Conservation (phyloP, 2,888 invertebrate species). For the Anoplius nigerrimus region DNA sequence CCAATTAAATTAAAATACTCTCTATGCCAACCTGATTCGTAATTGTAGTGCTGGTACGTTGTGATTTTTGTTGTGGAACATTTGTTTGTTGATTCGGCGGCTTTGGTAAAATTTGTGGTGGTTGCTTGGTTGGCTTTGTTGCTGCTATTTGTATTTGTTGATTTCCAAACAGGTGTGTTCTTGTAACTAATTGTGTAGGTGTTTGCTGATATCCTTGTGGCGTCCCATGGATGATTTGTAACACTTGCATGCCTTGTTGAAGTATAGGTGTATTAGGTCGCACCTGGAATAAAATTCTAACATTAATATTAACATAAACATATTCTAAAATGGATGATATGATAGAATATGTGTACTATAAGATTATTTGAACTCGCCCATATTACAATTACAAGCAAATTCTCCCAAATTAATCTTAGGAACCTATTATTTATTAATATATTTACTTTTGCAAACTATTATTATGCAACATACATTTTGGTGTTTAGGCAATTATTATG, state of each 20-base stretch:
- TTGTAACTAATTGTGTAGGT: conserved; percentile 69
- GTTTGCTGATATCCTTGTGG: conserved; percentile 71
- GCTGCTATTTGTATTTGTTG: conserved; percentile 73
- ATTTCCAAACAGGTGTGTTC: conserved; percentile 72
- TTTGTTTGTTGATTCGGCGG: conserved; percentile 74
- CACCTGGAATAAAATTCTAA: conserved; percentile 52
- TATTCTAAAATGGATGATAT: too few species aligned
- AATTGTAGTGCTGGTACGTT: conserved; percentile 71
- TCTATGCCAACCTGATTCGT: conserved; percentile 66
- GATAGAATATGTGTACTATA: too few species aligned
- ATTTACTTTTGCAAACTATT: too few species aligned
- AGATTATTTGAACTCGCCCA: too few species aligned
- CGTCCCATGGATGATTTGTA: conserved; percentile 72
- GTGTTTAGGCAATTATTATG: too few species aligned
- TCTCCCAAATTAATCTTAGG: too few species aligned
- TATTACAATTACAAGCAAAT: neutral
- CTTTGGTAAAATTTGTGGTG: conserved; percentile 81
- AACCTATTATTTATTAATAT: too few species aligned
- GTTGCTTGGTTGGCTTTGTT: conserved; percentile 75
- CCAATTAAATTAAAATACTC: neutral
- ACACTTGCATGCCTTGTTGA: conserved; percentile 73
- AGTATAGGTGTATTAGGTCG: conserved; percentile 72
- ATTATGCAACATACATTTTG: too few species aligned
- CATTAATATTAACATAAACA: neutral
- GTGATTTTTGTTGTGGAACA: conserved; percentile 68